These are phyloP conservation scores for Psix sp. DNA, from an alignment of 1,140 invertebrate species.

Conservation along the genomic window DNA sequence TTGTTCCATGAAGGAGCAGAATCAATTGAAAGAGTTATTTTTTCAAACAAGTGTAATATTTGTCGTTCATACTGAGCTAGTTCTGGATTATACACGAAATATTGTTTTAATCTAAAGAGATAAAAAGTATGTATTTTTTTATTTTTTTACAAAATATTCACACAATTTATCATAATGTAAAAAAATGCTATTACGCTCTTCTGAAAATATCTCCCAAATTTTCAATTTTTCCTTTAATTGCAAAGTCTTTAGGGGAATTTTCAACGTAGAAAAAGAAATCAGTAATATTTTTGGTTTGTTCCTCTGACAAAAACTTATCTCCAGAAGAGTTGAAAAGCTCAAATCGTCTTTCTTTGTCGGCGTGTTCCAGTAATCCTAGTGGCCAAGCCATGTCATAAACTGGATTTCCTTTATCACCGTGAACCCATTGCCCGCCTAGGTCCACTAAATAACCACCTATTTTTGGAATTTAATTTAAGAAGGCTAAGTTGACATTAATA, in stretches of 20 bases:
- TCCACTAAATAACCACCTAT: constrained; percentile 74
- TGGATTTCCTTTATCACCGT: constrained; percentile 85
- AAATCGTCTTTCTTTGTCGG: background rate
- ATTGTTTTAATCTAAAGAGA: constrained; percentile 1
- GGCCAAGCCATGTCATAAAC: constrained; percentile 81
- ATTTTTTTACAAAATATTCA: too few relatives aligned
- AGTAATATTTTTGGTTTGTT: constrained; percentile 23
- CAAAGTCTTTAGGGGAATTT: background rate
- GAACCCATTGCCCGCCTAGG: constrained; percentile 91
- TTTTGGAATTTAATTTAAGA: too few relatives aligned
- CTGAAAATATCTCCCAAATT: background rate
- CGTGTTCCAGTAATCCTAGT: constrained; percentile 36
- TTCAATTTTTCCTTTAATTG: background rate
- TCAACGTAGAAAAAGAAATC: background rate
- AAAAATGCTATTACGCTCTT: background rate
- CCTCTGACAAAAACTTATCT: background rate
- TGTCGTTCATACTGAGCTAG: background rate
- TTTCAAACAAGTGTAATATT: background rate
- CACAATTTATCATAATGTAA: too few relatives aligned
- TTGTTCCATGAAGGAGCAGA: constrained; percentile 15
- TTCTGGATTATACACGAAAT: background rate
- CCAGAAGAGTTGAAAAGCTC: constrained; percentile 18
- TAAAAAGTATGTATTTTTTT: background rate
- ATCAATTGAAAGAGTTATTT: background rate
- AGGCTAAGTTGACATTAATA: too few relatives aligned